Conservation (phyloP, 2,113 vertebrate species). For the Oncorhynchus kisutch region DNA sequence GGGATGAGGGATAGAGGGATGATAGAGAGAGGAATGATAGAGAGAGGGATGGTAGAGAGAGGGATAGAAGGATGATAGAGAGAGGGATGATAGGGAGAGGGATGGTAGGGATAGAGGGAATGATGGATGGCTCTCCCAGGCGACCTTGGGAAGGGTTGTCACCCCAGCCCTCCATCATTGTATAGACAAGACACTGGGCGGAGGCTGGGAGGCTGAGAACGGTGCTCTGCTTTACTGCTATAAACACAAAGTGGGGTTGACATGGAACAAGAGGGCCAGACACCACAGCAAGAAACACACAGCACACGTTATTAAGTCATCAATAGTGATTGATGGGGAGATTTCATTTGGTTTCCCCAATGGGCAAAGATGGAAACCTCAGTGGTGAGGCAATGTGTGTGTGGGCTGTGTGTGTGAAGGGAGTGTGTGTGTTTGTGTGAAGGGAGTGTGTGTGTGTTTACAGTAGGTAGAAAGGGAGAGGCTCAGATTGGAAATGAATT, state of each 20-base stretch:
- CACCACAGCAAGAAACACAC: conserved; percentile 13
- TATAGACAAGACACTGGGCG: background rate
- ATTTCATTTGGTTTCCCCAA: conserved; percentile 14
- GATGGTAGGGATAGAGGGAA: background rate
- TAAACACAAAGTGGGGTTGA: conserved; percentile 26
- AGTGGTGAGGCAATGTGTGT: conserved; percentile 5
- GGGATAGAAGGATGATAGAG: background rate
- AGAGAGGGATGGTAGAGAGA: too few relatives aligned
- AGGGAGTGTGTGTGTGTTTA: background rate
- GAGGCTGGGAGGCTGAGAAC: background rate
- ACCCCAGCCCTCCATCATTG: conserved; percentile 3
- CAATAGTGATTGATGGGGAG: conserved; percentile 17
- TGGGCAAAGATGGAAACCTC: background rate
- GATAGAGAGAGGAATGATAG: too few relatives aligned
- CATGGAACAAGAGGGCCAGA: conserved; percentile 20
- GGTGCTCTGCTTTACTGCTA: background rate
- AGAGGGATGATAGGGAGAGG: too few relatives aligned
- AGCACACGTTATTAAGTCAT: conserved; percentile 19
- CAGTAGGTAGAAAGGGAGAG: background rate
- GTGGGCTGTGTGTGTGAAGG: background rate
- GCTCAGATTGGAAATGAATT: background rate
- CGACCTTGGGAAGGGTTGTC: conserved; percentile 23
- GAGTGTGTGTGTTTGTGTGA: too few relatives aligned
- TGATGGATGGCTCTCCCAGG: conserved; percentile 16
- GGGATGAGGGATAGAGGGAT: too few relatives aligned